These are phyloP conservation scores for Amphipyra tragopoginis DNA, from an alignment of 2,888 invertebrate species.

Conservation along the genomic window DNA sequence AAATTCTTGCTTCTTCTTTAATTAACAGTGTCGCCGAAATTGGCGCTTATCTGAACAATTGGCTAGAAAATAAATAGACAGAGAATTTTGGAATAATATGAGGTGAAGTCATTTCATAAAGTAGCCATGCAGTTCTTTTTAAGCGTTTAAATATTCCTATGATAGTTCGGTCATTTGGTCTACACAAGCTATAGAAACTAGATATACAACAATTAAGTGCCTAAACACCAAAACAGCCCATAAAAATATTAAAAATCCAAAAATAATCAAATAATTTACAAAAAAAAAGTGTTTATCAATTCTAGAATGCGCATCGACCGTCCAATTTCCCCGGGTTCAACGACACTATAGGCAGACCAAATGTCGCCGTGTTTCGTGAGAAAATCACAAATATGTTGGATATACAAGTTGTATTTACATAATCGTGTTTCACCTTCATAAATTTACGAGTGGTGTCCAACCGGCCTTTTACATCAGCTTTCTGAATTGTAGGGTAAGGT, in stretches of 20 bases:
- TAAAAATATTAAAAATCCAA: neutral
- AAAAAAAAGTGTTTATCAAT: neutral
- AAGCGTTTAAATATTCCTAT: too few species aligned
- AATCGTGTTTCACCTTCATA: conserved; percentile 80
- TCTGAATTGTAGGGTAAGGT: conserved; percentile 44
- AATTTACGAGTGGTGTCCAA: conserved; percentile 68
- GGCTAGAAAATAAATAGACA: too few species aligned
- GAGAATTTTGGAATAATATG: too few species aligned
- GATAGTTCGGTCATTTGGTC: too few species aligned
- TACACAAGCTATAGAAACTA: too few species aligned
- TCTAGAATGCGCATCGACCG: conserved; percentile 27
- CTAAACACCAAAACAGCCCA: too few species aligned
- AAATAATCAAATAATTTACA: neutral
- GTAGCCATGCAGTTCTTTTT: too few species aligned
- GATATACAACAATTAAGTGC: too few species aligned
- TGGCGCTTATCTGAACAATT: too few species aligned
- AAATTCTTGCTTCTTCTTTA: too few species aligned
- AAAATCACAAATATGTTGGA: conserved; percentile 77
- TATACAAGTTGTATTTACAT: conserved; percentile 77
- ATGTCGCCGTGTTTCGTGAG: conserved; percentile 83
- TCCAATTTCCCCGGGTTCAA: conserved; percentile 69
- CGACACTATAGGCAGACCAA: conserved; percentile 79
- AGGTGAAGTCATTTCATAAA: too few species aligned
- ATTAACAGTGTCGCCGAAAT: too few species aligned
- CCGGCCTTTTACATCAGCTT: conserved; percentile 43